Conservation (phyloP, 2,113 vertebrate genomes). For the Chaetodon auriga region DNA sequence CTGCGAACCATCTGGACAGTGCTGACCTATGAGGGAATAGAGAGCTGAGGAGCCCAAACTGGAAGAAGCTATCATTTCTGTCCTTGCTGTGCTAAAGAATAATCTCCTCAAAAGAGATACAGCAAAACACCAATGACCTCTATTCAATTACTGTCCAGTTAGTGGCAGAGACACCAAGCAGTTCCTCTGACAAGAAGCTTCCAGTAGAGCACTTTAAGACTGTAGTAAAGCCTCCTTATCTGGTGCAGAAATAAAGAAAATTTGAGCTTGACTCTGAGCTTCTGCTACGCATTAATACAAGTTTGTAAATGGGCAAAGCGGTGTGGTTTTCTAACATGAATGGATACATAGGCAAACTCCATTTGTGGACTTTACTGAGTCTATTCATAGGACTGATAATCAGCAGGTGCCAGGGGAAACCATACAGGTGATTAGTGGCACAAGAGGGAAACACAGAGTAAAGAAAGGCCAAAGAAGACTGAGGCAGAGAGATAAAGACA, state of each 20-base stretch:
- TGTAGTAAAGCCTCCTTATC: not conserved
- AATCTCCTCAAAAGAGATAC: not conserved
- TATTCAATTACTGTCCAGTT: not conserved
- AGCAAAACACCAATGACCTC: too few relatives aligned
- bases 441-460: constrained; percentile 16
- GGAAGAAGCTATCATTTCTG: not conserved
- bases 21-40: not conserved
- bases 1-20: too few relatives aligned
- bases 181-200: not conserved
- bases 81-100: not conserved
- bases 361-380: constrained; percentile 2
- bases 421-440: constrained; percentile 50
- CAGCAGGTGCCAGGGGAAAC: constrained; percentile 33
- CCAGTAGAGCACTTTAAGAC: not conserved
- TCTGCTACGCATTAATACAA: not conserved
- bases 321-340: constrained; percentile 1
- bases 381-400: constrained; percentile 14
- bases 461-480: not conserved
- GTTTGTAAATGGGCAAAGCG: not conserved
- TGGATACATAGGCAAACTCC: not conserved
- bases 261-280: not conserved
- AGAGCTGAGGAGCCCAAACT: not conserved
- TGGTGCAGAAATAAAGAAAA: constrained; percentile 3
- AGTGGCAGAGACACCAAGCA: not conserved
- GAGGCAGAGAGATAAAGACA: constrained; percentile 26